These are phyloP conservation scores for Myiotriccus ornatus DNA, from an alignment of 2,797 vertebrate species.

Conservation along the genomic window DNA sequence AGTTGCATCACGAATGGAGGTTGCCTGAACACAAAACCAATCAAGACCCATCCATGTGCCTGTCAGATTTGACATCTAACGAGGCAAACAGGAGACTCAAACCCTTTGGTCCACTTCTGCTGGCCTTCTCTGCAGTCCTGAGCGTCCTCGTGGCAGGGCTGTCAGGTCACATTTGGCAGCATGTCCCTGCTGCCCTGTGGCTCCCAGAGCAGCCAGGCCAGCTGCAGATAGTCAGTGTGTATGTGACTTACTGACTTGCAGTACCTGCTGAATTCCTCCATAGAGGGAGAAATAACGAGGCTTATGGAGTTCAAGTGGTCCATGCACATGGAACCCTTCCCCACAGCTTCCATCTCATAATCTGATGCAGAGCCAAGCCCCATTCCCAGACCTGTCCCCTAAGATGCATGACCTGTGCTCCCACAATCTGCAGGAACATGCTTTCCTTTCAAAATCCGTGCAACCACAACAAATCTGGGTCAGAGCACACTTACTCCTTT, in stretches of 20 bases:
- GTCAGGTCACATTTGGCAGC: not conserved
- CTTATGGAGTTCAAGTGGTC: not conserved
- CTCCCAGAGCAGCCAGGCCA: rapidly evolving
- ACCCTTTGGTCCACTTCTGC: not conserved
- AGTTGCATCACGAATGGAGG: not conserved
- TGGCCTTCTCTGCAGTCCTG: not conserved
- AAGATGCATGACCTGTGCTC: not conserved
- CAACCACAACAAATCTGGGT: not conserved
- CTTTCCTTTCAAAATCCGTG: not conserved
- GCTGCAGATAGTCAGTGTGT: not conserved
- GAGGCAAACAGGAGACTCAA: not conserved
- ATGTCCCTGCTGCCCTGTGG: rapidly evolving
- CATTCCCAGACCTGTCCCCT: not conserved
- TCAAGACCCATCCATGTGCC: rapidly evolving
- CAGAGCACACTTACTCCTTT: not conserved
- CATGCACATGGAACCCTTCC: rapidly evolving
- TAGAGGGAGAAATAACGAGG: not conserved
- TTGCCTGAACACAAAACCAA: not conserved
- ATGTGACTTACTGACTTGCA: rapidly evolving
- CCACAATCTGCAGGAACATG: not conserved
- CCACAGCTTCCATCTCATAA: not conserved
- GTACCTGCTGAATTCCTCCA: not conserved
- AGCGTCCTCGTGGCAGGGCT: not conserved
- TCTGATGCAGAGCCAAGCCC: not conserved
- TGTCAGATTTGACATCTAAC: not conserved